Evolutionary conservation across 2,888 invertebrate genomes (phyloP).

Genomic region (Trypoxylon attenuatum): DNA sequence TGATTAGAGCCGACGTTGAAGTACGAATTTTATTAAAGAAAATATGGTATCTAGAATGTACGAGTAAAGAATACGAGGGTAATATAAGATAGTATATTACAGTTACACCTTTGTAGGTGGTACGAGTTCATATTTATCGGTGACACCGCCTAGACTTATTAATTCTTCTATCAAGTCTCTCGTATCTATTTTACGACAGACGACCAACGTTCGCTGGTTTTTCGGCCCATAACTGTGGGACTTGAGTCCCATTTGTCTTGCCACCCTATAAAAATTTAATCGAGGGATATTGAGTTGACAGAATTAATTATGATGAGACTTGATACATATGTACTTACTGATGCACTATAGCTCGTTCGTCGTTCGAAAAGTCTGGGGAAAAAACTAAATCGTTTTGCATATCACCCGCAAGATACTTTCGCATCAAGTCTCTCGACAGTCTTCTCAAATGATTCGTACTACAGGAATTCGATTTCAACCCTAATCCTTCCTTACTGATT

Average conservation of each 20-base stretch:
- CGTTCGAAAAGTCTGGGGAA: slow-evolving; percentile 79
- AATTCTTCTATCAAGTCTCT: slow-evolving; percentile 75
- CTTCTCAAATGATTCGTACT: slow-evolving; percentile 64
- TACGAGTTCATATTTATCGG: slow-evolving; percentile 76
- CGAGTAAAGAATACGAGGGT: neutral
- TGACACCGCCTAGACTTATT: slow-evolving; percentile 74
- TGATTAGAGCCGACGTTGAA: too few relatives aligned
- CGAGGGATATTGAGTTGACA: too few relatives aligned
- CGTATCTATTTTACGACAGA: slow-evolving; percentile 75
- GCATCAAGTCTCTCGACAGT: slow-evolving; percentile 73
- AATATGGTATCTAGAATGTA: too few relatives aligned
- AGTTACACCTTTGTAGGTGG: slow-evolving; percentile 56
- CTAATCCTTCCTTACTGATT: slow-evolving; percentile 67
- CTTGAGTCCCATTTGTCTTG: slow-evolving; percentile 74
- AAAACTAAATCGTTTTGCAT: slow-evolving; percentile 78
- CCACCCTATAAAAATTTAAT: slow-evolving; percentile 68
- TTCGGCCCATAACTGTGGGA: slow-evolving; percentile 76
- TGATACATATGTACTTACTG: slow-evolving; percentile 73
- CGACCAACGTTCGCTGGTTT: slow-evolving; percentile 74
- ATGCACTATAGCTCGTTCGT: slow-evolving; percentile 80
- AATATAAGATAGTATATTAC: neutral
- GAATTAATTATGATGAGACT: too few relatives aligned
- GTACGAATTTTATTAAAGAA: too few relatives aligned
- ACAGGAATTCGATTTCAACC: slow-evolving; percentile 59
- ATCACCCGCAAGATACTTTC: slow-evolving; percentile 69